Evolutionary conservation across 2,888 invertebrate species (phyloP), one percentile per base, ranked within the genome.

Genomic region (Isoperla grammatica): DNA sequence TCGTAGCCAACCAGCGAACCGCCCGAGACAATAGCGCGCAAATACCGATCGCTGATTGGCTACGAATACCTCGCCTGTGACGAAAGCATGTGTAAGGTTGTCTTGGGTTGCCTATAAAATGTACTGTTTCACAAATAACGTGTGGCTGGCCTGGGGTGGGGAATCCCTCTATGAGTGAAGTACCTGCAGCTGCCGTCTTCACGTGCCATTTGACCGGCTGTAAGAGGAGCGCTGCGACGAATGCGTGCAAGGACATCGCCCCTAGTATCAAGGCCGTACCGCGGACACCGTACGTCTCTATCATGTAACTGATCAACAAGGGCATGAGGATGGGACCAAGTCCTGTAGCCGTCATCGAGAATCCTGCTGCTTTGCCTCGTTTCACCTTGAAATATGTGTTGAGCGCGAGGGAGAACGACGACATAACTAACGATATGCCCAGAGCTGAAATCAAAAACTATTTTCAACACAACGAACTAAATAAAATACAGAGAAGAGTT

Each of bases 151-250:
- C n/a, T n/a, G n/a, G n/a, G n/a, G n/a, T n/a, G n/a, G n/a, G n/a
- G n/a, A n/a, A n/a, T n/a, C n/a, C n/a, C n/a, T n/a, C n/a, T n/a
- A n/a, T n/a, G n/a, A n/a, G n/a, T n/a, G n/a, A n/a, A n/a, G n/a
- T n/a, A n/a, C n/a, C n/a, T n/a, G 29, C 74, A 0, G 77, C 78
- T 62, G 76, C 82, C 37, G 81, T 82, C 54, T 81, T 81, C 67
- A 82, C 79, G 76, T 87, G 87, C 78, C 86, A 80, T 72, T 83
- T 82, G 1, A 84, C 77, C 15, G 87, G 87, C 67, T 86, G 83
- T 45, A 87, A 75, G 59, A 87, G 72, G 61, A 78, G 71, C 1
- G 84, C 81, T 8, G 80, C 83, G 85, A 70, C 0, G 82, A 80
- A 71, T 0, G 82, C 79, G 71, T 87, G 81, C 0, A 85, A 74